Evolutionary conservation across 2,797 vertebrate genomes (phyloP).

Genomic region (Cirrhinus mrigala): DNA sequence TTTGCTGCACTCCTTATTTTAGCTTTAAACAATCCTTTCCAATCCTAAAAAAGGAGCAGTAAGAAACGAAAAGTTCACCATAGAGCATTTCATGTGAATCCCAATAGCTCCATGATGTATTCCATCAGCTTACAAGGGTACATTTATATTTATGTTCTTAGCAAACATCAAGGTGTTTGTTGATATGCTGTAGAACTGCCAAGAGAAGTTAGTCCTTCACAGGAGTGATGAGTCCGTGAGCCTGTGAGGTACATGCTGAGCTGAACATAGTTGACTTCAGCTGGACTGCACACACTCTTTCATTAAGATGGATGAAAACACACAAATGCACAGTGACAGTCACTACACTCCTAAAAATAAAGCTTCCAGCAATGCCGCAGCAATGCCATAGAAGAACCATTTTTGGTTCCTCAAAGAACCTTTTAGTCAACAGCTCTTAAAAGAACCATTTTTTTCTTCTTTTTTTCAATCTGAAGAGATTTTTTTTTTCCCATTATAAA

Average conservation of each 20-base stretch:
- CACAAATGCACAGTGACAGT: conserved; percentile 15
- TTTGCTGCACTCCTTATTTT: background rate
- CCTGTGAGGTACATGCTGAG: conserved; percentile 3
- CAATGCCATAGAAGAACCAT: background rate
- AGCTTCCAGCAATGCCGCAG: background rate
- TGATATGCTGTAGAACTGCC: conserved; percentile 40
- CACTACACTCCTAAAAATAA: background rate
- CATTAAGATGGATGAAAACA: conserved; percentile 33
- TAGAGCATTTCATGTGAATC: background rate
- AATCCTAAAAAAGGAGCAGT: background rate
- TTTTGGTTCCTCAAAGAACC: background rate
- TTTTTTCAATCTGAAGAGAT: background rate
- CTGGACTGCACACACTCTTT: conserved; percentile 10
- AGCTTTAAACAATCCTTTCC: background rate
- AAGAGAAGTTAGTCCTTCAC: conserved; percentile 31
- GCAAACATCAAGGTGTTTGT: conserved; percentile 34
- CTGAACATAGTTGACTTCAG: conserved; percentile 26
- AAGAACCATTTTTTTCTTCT: background rate
- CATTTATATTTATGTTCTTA: conserved; percentile 23
- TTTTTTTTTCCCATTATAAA: background rate
- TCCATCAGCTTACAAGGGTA: background rate
- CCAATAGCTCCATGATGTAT: background rate
- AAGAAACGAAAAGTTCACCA: background rate
- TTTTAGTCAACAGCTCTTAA: too few species aligned
- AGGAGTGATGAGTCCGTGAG: conserved; percentile 25